phyloP scores from a whole-genome alignment of 1,140 invertebrate species.

The Anadara kagoshimensis region DNA sequence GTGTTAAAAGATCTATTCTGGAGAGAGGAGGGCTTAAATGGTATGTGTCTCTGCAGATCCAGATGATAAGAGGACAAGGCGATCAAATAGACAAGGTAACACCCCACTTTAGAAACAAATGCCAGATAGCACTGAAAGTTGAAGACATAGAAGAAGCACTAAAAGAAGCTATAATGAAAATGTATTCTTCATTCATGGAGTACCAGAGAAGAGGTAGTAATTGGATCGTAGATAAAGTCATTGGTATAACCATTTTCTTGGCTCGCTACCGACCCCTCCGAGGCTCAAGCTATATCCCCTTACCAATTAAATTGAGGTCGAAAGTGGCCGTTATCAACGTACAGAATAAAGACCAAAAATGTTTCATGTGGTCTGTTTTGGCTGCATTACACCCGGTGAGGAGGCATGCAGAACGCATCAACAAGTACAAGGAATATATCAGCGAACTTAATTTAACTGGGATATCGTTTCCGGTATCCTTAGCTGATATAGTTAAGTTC shows the following conservation, averaged over 20 bases:
- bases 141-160: constrained; percentile 14
- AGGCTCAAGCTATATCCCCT: constrained; percentile 27
- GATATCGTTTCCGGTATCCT: constrained; percentile 20
- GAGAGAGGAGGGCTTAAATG: constrained; percentile 12
- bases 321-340: constrained; percentile 33
- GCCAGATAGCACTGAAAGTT: no score
- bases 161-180: constrained; percentile 12
- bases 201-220: constrained; percentile 24
- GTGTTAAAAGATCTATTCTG: neutral
- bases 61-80: no score
- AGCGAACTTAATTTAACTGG: constrained; percentile 17
- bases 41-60: constrained; percentile 12
- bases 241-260: constrained; percentile 9
- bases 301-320: constrained; percentile 21
- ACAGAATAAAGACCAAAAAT: constrained; percentile 35
- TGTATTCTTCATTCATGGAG: constrained; percentile 26
- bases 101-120: no score
- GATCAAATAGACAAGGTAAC: no score
- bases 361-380: constrained; percentile 32
- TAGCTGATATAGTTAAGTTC: constrained; percentile 33
- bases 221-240: constrained; percentile 28
- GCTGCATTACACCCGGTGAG: constrained; percentile 6
- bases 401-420: neutral
- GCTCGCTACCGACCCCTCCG: constrained; percentile 21
- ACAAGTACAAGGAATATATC: neutral